Evolutionary conservation across 92 coral and sea anemone genomes (phyloP).

Genomic region (Siderastrea radians): DNA sequence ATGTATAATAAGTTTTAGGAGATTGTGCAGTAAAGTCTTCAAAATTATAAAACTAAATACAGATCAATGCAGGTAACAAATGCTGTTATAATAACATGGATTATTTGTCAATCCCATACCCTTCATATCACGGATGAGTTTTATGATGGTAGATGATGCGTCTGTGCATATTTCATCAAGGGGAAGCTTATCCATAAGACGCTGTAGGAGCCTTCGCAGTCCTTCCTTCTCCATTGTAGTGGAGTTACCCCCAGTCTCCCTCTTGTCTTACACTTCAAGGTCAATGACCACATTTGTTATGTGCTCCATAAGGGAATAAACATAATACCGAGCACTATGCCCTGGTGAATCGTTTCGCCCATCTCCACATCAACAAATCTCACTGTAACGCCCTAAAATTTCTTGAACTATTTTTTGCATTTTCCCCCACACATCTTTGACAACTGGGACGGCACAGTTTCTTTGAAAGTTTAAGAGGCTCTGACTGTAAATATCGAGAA

Average conservation of each 20-base stretch:
- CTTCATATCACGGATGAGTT: conserved; percentile 51
- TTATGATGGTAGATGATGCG: conserved; percentile 51
- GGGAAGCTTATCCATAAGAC: conserved; percentile 9
- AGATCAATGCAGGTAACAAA: background rate
- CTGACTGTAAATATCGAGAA: no score
- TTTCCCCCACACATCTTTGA: background rate
- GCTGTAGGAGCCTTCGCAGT: conserved; percentile 31
- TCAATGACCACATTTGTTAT: conserved; percentile 45
- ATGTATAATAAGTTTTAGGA: no score
- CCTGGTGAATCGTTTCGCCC: conserved; percentile 36
- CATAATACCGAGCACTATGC: conserved; percentile 43
- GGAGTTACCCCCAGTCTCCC: conserved; percentile 62
- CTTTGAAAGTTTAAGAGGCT: background rate
- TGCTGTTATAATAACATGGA: background rate
- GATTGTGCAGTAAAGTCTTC: no score
- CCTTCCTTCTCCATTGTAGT: conserved; percentile 49
- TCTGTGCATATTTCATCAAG: conserved; percentile 43
- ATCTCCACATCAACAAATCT: conserved; percentile 24
- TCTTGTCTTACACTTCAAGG: conserved; percentile 28
- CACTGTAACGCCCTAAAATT: background rate
- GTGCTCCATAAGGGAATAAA: conserved; percentile 50
- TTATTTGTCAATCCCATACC: background rate
- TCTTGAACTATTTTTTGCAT: background rate
- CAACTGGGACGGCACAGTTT: conserved; percentile 14
- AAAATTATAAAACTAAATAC: no score